Evolutionary conservation across 2,888 invertebrate species (phyloP), one percentile per base, ranked within the genome.

Genomic region (Acutogordius australiensis): DNA sequence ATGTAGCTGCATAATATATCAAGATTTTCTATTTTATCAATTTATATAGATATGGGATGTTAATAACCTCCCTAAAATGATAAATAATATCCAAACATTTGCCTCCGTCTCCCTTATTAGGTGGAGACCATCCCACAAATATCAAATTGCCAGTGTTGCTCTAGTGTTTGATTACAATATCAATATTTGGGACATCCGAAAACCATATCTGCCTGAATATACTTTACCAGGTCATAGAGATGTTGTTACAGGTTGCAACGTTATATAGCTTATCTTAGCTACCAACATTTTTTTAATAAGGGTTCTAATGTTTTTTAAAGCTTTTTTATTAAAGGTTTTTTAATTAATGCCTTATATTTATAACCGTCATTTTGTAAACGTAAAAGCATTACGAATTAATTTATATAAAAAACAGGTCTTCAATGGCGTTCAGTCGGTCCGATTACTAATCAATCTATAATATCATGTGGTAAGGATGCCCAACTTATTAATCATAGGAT

Each of bases 61-160:
- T n/a, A 51, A 8, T 21, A 4, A 51, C 23, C 26, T 51, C 18
- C 51, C 51, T 51, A 8, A 23, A 8, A n/a, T 51, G 26, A 8
- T n/a, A 51, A 51, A 51, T 51, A 21, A 4, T 4, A 51, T 51
- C 4, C 51, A 51, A 51, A 51, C 51, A 51, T 51, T 51, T 51
- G 51, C 51, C 8, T 51, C 51, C 4, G 51, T 51, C 4, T 8
- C 51, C 23, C 13, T 13, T n/a, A 26, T 51, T 51, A 51, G 23
- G 23, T 51, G 51, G 51, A 51, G 51, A 51, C 51, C 51, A 51
- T 26, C 8, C 23, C 8, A 51, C 23, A 51, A 51, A 51, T 51
- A 51, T 23, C 51, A 51, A 4, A 51, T 51, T 4, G 51, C 51
- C 23, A 51, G 51, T 51, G 23, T 51, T 21, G 51, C 51, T n/a